These are phyloP conservation scores for Etheostoma cragini DNA, from an alignment of 2,113 vertebrate genomes.

Conservation along the genomic window DNA sequence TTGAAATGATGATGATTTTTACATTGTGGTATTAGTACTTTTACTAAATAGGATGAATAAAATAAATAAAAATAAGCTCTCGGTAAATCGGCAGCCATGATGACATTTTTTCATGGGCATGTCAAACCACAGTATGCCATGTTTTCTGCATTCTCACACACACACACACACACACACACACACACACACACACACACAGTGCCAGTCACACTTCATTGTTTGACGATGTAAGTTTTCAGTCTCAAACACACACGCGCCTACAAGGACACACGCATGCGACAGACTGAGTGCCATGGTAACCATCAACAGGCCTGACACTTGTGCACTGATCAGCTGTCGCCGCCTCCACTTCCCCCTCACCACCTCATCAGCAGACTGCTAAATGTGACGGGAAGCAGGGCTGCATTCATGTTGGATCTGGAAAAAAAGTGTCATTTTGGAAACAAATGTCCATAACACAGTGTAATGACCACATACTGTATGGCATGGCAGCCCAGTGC, in stretches of 20 bases:
- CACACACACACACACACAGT: not conserved
- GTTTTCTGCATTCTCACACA: too few species aligned
- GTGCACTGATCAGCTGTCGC: slow-evolving; percentile 68
- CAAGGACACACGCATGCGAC: slow-evolving; percentile 47
- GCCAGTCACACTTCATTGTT: not conserved
- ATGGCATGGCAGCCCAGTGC: too few species aligned
- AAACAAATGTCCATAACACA: not conserved
- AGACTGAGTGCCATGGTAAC: slow-evolving; percentile 79
- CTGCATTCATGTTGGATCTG: not conserved
- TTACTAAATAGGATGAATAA: too few species aligned
- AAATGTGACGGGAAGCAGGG: slow-evolving; percentile 26
- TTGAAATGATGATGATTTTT: too few species aligned
- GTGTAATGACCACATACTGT: not conserved
- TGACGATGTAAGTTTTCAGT: not conserved
- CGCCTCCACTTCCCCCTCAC: slow-evolving; percentile 61
- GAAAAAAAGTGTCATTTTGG: not conserved
- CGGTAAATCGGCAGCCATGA: too few species aligned
- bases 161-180: too few species aligned
- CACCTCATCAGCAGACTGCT: slow-evolving; percentile 53
- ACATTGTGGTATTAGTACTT: too few species aligned
- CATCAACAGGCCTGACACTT: slow-evolving; percentile 66
- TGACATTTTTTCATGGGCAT: too few species aligned
- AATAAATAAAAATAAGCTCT: too few species aligned
- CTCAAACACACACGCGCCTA: not conserved
- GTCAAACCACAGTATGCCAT: too few species aligned